phyloP scores from a whole-genome alignment of 2,797 vertebrate genomes.

The Mycteria americana region DNA sequence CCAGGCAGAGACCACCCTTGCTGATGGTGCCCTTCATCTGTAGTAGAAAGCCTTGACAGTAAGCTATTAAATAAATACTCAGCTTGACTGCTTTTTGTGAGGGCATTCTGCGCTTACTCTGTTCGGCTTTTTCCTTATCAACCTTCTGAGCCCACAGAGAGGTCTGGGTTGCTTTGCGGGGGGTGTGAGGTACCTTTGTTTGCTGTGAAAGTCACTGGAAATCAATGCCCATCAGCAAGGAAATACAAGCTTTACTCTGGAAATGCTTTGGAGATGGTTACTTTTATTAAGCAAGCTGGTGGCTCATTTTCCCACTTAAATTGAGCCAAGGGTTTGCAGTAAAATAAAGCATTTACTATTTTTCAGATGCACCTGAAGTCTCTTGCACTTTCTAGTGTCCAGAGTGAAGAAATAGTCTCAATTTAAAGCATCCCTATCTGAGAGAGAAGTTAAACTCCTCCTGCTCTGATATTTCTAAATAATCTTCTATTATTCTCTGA shows the following conservation, averaged over 20 bases:
- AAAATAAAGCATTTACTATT: not conserved
- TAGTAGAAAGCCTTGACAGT: not conserved
- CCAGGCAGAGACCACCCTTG: constrained; percentile 34
- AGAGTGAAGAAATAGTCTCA: not conserved
- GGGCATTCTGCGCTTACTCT: not conserved
- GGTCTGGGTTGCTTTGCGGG: not conserved
- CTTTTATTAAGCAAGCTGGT: not conserved
- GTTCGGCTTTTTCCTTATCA: not conserved
- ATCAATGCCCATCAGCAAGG: not conserved
- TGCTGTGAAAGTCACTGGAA: not conserved
- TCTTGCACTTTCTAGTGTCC: not conserved
- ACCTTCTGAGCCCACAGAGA: not conserved
- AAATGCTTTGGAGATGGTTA: not conserved
- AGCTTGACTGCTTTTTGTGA: not conserved
- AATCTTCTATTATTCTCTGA: not conserved
- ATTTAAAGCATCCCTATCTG: not conserved
- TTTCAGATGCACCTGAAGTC: not conserved
- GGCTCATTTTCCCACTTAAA: not conserved
- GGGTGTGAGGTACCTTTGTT: not conserved
- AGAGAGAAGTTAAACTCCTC: not conserved
- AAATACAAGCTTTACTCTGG: not conserved
- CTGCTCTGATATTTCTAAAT: not conserved
- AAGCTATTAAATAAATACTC: not conserved
- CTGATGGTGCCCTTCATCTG: not conserved
- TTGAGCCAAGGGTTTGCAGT: not conserved